Base-by-base conservation (phyloP, 2,888 invertebrate genomes). In the Tipula confusa region DNA sequence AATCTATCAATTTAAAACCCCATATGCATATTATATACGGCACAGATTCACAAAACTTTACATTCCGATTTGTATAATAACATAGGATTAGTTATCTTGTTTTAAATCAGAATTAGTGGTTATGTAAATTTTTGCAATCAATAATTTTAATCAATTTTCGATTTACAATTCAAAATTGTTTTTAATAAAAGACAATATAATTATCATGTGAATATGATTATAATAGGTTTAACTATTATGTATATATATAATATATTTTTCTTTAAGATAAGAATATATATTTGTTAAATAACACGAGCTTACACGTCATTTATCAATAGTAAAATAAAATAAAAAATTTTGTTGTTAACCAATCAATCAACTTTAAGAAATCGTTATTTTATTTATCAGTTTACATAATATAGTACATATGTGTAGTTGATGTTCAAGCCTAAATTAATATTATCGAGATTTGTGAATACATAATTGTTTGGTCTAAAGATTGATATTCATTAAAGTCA, bases 141-240 rank as follows among this genome's bases (percentile, higher is more conserved):
- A 64, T 64, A 64, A 24, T 64, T 64, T 64, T 64, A 64, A 64
- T 64, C 64, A 64, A 64, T 2, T 64, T n/a, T 64, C 9, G 24
- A 64, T 64, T 64, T 64, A 64, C 64, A 24, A 64, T 64, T 64
- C 24, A 64, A 64, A 64, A 24, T 64, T 64, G 24, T 64, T 64
- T 64, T 64, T 64, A 64, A 64, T 64, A 64, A 64, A 64, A 64
- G 24, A 64, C 64, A 64, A 64, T 64, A 64, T 24, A 64, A 24
- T 64, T 64, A 64, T 64, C 64, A 64, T 64, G 64, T 64, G 64
- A 64, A 64, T 64, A 24, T 24, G 64, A 64, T 64, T 64, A 64
- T 7, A 64, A 18, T 1, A 64, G 24, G 11, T 24, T 64, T 64
- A 64, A 64, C 9, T 64, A 64, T 64, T 24, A 24, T 64, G 11